Evolutionary conservation across 2,797 vertebrate species (phyloP).

Genomic region (Cynodonichthys magdalenae): DNA sequence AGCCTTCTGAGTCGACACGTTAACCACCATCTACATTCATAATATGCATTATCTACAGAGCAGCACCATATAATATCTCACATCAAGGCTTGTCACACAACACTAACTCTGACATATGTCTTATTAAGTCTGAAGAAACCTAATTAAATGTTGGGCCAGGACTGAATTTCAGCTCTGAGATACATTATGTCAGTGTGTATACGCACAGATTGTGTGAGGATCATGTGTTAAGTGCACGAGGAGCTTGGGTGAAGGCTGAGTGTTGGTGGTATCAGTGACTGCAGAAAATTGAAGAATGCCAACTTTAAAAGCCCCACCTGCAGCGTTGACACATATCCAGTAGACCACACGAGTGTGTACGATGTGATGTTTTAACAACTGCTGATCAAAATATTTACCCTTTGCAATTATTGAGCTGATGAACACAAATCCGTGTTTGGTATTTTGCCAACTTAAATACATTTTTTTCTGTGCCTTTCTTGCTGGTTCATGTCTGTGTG

Average conservation of each 20-base stretch:
- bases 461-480: background rate
- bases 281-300: constrained; percentile 44
- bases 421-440: background rate
- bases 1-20: constrained; percentile 39
- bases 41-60: constrained; percentile 66
- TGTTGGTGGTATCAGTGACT: constrained; percentile 72
- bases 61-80: constrained; percentile 68
- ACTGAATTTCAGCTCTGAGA: constrained; percentile 74
- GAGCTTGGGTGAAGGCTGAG: constrained; percentile 60
- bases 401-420: constrained; percentile 24
- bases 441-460: background rate
- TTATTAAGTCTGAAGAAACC: constrained; percentile 77
- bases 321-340: constrained; percentile 54
- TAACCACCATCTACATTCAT: constrained; percentile 60
- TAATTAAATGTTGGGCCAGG: constrained; percentile 74
- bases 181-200: constrained; percentile 67
- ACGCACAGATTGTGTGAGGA: constrained; percentile 52
- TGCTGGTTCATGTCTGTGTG: too few species aligned
- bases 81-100: constrained; percentile 76
- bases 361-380: constrained; percentile 37
- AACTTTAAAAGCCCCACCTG: constrained; percentile 59
- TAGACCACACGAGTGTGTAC: constrained; percentile 22
- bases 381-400: constrained; percentile 34
- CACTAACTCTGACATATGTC: constrained; percentile 76
- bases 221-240: constrained; percentile 69